A percentile compares a stretch with the other conserved stretches of the same genome.
phyloP scores from a whole-genome alignment of 2,797 vertebrate species.

The Myotis myotis region DNA sequence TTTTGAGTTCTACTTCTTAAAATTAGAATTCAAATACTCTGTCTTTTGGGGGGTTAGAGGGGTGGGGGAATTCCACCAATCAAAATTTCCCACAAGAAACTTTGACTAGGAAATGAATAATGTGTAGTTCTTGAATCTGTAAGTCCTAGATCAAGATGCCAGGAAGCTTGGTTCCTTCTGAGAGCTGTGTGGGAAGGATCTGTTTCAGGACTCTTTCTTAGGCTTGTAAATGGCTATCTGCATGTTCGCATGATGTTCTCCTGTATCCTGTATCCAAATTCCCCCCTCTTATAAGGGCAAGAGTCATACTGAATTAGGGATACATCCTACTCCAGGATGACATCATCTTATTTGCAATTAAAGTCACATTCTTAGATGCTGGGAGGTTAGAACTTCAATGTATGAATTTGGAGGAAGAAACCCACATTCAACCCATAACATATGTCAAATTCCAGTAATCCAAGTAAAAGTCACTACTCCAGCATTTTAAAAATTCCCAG shows the following conservation, averaged over 20 bases:
- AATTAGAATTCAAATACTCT: constrained; percentile 23
- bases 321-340: background rate
- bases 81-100: background rate
- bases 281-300: background rate
- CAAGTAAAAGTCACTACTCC: background rate
- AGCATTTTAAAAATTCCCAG: background rate
- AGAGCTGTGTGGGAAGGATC: background rate
- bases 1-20: background rate
- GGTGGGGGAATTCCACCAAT: background rate
- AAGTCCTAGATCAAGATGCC: background rate
- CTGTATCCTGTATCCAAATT: background rate
- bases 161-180: background rate
- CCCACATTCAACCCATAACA: background rate
- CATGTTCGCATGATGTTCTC: background rate
- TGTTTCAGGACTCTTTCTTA: background rate
- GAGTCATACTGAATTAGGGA: background rate
- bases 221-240: background rate
- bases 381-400: background rate
- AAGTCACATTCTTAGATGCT: background rate
- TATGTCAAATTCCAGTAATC: background rate
- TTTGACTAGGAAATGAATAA: constrained; percentile 3
- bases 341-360: background rate
- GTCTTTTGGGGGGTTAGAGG: background rate
- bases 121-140: background rate
- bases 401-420: background rate